phyloP scores from a whole-genome alignment of 2,113 vertebrate species.

The Tichodroma muraria region DNA sequence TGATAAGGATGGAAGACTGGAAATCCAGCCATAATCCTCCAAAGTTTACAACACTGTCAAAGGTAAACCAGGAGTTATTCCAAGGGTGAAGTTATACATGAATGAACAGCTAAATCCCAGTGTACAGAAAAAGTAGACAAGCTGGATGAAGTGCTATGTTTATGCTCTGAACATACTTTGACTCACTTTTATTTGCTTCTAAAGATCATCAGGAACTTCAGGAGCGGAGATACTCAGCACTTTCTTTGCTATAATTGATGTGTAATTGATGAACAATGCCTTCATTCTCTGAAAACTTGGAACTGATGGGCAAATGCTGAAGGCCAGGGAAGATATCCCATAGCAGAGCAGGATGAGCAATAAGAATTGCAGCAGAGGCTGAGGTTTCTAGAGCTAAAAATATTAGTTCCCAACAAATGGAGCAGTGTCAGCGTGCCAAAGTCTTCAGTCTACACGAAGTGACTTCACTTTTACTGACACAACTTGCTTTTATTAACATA shows the following conservation, averaged over 20 bases:
- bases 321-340: neutral
- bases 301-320: neutral
- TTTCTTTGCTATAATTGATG: neutral
- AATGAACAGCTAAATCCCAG: neutral
- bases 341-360: neutral
- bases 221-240: neutral
- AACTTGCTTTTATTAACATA: neutral
- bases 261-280: neutral
- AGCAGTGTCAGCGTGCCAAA: neutral
- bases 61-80: neutral
- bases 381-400: neutral
- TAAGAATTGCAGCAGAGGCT: neutral
- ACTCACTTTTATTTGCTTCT: neutral
- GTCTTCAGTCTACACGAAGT: neutral
- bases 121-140: neutral
- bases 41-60: neutral
- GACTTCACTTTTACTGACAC: neutral
- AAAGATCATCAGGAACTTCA: neutral
- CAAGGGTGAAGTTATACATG: neutral
- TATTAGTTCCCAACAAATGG: neutral
- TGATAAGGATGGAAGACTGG: neutral
- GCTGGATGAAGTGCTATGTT: neutral
- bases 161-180: neutral
- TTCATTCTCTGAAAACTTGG: neutral
- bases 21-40: neutral